Conservation (phyloP, 2,797 vertebrate genomes). For the Erpetoichthys calabaricus region DNA sequence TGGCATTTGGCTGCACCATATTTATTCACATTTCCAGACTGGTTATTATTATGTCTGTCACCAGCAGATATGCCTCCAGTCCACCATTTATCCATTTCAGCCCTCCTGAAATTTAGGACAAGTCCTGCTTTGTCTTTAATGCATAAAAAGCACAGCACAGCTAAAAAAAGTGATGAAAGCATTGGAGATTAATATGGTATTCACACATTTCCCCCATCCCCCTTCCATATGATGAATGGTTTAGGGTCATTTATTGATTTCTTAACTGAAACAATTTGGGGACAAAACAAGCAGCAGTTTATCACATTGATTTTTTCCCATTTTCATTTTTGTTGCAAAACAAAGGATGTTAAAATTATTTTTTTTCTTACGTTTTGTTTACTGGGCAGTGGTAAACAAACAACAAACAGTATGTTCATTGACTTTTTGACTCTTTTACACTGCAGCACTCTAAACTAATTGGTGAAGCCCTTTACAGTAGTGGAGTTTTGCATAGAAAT, state of each 20-base stretch:
- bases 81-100: conserved; percentile 40
- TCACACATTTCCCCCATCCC: conserved; percentile 34
- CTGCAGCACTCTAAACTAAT: too few species aligned
- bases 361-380: background rate
- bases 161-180: conserved; percentile 22
- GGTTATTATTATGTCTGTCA: conserved; percentile 62
- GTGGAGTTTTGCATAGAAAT: too few species aligned
- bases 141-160: conserved; percentile 5
- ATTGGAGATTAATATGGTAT: conserved; percentile 46
- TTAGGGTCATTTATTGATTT: conserved; percentile 55
- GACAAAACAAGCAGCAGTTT: conserved; percentile 68
- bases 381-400: too few species aligned
- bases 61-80: conserved; percentile 48
- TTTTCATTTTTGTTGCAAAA: conserved; percentile 45
- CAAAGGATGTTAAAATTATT: background rate
- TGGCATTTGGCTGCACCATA: conserved; percentile 46
- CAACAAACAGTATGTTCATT: too few species aligned
- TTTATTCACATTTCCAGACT: conserved; percentile 44
- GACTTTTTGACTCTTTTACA: too few species aligned
- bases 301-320: conserved; percentile 65
- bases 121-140: too few species aligned
- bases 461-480: too few species aligned
- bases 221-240: conserved; percentile 52
- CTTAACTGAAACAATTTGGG: conserved; percentile 71
- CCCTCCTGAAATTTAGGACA: background rate